phyloP scores from a whole-genome alignment of 1,140 invertebrate species.

The Drosophila bocki region DNA sequence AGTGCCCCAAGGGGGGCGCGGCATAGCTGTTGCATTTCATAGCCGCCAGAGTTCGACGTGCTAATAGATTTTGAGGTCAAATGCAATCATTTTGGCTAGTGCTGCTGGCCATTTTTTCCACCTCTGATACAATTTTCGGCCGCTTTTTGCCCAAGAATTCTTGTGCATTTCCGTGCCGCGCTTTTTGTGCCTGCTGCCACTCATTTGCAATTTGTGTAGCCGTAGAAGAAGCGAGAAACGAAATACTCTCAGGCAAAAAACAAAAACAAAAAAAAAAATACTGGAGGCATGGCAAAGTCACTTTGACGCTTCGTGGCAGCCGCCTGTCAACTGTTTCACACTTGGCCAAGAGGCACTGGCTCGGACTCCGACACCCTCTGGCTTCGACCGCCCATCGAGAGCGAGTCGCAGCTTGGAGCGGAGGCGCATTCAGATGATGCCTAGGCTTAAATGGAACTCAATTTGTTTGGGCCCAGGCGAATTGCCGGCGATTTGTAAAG shows the following conservation, averaged over 20 bases:
- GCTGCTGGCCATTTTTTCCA: conserved; percentile 30
- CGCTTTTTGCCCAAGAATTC: conserved; percentile 73
- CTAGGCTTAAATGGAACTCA: conserved; percentile 46
- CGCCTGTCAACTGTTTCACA: conserved; percentile 75
- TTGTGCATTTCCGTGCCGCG: conserved; percentile 74
- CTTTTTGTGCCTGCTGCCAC: conserved; percentile 58
- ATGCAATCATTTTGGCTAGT: conserved; percentile 62
- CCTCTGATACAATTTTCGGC: conserved; percentile 73
- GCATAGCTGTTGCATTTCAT: conserved; percentile 72
- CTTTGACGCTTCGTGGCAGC: conserved; percentile 80
- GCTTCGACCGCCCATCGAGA: conserved; percentile 65
- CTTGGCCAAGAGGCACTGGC: conserved; percentile 40
- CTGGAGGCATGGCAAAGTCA: conserved; percentile 54
- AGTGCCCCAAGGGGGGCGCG: conserved; percentile 47
- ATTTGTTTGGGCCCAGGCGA: conserved; percentile 51
- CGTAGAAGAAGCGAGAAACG: conserved; percentile 7
- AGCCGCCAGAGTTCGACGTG: conserved; percentile 80
- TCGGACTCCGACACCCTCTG: conserved; percentile 5
- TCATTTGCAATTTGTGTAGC: conserved; percentile 75
- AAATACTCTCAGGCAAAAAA: conserved; percentile 18
- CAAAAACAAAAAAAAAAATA: neutral
- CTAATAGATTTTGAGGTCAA: conserved; percentile 83
- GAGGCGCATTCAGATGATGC: conserved; percentile 28
- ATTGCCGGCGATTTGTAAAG: conserved; percentile 62
- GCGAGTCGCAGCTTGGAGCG: conserved; percentile 13